phyloP scores from a whole-genome alignment of 1,140 invertebrate species.

The Lucilia cuprina region DNA sequence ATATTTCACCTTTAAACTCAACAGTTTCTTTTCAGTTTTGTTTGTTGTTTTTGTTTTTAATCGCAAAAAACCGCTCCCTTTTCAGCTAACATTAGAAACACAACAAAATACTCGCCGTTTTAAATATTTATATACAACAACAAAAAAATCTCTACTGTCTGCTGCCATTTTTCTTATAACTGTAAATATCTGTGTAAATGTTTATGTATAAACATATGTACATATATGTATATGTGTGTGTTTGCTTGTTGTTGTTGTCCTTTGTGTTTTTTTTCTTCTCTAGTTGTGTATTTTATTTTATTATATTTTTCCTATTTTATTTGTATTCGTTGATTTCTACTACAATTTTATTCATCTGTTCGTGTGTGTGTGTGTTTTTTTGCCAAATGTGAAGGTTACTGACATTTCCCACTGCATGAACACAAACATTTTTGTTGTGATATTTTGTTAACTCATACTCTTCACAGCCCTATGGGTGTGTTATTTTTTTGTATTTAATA shows the following conservation, averaged over 20 bases:
- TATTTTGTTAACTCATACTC: not conserved
- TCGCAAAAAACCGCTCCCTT: slow-evolving; percentile 29
- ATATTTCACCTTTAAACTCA: slow-evolving; percentile 6
- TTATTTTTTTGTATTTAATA: slow-evolving; percentile 23
- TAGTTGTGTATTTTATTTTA: slow-evolving; percentile 24
- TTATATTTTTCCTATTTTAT: slow-evolving; percentile 6
- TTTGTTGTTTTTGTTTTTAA: slow-evolving; percentile 27
- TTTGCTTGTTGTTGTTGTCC: not conserved
- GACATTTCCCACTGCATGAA: slow-evolving; percentile 30
- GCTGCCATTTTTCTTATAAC: slow-evolving; percentile 16
- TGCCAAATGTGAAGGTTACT: slow-evolving; percentile 35
- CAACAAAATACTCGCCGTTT: no score
- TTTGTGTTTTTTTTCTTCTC: not conserved
- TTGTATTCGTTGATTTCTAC: slow-evolving; percentile 4
- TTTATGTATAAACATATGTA: no score
- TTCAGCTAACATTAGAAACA: not conserved
- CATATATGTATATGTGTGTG: no score
- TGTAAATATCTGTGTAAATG: not conserved
- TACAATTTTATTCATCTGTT: not conserved
- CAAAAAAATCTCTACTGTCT: slow-evolving; percentile 30
- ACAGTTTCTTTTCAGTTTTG: slow-evolving; percentile 19
- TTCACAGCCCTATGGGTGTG: slow-evolving; percentile 27
- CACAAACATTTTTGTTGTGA: not conserved
- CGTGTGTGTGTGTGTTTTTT: not conserved
- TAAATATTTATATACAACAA: not conserved